phyloP scores from a whole-genome alignment of 2,797 vertebrate genomes.

The Lepidocolaptes lacrymiger region DNA sequence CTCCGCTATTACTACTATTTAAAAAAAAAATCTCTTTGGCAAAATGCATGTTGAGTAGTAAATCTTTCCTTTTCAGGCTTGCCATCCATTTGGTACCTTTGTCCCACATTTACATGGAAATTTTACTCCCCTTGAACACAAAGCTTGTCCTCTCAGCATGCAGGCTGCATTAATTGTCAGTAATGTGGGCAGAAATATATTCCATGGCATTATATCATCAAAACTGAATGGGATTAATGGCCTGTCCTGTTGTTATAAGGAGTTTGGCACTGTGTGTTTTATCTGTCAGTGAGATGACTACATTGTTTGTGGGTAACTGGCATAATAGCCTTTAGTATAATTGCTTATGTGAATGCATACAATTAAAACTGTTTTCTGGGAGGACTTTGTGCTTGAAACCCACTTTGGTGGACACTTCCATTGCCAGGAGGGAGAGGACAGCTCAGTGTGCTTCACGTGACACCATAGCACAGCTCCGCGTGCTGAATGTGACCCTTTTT shows the following conservation, averaged over 20 bases:
- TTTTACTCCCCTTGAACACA: conserved; percentile 57
- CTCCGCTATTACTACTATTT: conserved; percentile 53
- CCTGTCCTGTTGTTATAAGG: conserved; percentile 47
- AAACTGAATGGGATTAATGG: conserved; percentile 55
- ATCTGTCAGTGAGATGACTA: conserved; percentile 42
- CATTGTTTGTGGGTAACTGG: conserved; percentile 36
- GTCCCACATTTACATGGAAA: conserved; percentile 70
- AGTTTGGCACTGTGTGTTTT: conserved; percentile 54
- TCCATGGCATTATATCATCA: conserved; percentile 53
- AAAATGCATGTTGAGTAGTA: conserved; percentile 36
- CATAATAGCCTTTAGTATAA: conserved; percentile 44
- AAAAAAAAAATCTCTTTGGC: conserved; percentile 19
- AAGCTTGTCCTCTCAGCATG: conserved; percentile 51
- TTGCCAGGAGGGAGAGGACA: neutral
- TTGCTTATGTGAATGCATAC: conserved; percentile 46
- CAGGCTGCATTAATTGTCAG: conserved; percentile 59
- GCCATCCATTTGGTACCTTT: conserved; percentile 61
- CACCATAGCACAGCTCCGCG: accelerated
- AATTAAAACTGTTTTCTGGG: conserved; percentile 49
- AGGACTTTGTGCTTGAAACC: neutral
- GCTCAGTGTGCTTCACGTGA: neutral
- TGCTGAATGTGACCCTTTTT: neutral
- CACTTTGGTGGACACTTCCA: neutral
- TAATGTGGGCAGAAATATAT: conserved; percentile 62
- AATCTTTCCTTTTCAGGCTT: conserved; percentile 62